These are phyloP conservation scores for Nannoperca australis DNA, from an alignment of 2,797 vertebrate species.

Conservation along the genomic window DNA sequence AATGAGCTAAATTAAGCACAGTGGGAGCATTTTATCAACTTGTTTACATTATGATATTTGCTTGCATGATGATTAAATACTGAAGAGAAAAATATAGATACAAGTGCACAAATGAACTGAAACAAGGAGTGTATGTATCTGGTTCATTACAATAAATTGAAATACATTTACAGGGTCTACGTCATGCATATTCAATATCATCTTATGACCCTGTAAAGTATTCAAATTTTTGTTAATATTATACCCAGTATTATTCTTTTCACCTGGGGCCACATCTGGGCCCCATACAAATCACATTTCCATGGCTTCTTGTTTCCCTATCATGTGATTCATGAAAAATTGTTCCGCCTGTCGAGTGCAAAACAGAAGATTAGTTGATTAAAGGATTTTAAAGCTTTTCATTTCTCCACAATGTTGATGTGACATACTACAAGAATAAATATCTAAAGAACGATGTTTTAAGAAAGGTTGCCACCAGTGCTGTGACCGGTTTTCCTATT, in stretches of 20 bases:
- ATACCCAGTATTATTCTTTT: conserved; percentile 42
- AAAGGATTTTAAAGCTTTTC: conserved; percentile 53
- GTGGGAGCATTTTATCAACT: conserved; percentile 31
- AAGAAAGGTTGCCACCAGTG: not conserved
- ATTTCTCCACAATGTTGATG: conserved; percentile 32
- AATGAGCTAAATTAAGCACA: conserved; percentile 32
- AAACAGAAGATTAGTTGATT: conserved; percentile 65
- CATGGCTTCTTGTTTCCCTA: conserved; percentile 60
- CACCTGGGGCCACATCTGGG: conserved; percentile 58
- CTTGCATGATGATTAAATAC: conserved; percentile 32
- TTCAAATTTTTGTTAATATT: conserved; percentile 49
- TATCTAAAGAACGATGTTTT: not conserved
- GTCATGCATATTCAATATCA: conserved; percentile 40
- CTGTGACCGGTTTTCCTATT: conserved; percentile 1
- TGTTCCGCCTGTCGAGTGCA: conserved; percentile 57
- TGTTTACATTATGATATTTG: conserved; percentile 46
- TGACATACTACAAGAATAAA: conserved; percentile 26
- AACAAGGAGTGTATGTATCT: conserved; percentile 10
- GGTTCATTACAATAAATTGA: not conserved
- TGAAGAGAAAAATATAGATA: conserved; percentile 39
- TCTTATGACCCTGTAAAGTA: conserved; percentile 32
- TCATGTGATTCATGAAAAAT: conserved; percentile 59
- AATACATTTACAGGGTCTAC: not conserved
- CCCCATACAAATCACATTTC: conserved; percentile 65
- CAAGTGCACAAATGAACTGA: conserved; percentile 12